Conservation (phyloP, 2,888 invertebrate species). For the Tetranychus truncatus region DNA sequence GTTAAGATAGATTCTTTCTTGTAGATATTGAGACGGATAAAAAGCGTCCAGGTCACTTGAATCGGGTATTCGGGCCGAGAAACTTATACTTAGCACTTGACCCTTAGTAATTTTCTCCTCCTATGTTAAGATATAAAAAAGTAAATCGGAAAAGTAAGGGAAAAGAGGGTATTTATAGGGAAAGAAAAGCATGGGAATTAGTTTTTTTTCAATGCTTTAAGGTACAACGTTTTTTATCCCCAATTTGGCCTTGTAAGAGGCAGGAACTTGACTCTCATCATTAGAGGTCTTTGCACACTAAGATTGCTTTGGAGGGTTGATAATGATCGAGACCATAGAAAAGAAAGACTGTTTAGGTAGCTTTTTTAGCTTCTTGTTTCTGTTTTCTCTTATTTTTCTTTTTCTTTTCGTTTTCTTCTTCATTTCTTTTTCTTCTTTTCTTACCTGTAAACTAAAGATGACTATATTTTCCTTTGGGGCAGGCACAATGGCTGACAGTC, state of each 20-base stretch:
- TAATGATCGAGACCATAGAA: conserved; percentile 2
- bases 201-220: not conserved
- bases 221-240: not conserved
- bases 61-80: conserved; percentile 65
- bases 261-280: not conserved
- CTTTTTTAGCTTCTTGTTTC: not conserved
- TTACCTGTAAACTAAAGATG: conserved; percentile 65
- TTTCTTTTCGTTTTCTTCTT: not conserved
- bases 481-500: conserved; percentile 72
- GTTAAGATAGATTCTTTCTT: conserved; percentile 83
- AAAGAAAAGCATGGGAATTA: not conserved
- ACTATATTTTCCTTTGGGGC: conserved; percentile 80
- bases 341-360: not conserved
- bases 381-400: not conserved
- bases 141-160: not conserved
- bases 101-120: conserved; percentile 5
- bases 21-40: conserved; percentile 68
- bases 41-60: conserved; percentile 47
- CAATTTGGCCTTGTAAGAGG: not conserved
- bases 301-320: not conserved
- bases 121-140: not conserved
- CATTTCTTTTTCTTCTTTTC: not conserved
- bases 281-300: conserved; percentile 2
- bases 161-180: not conserved
- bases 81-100: conserved; percentile 45